Conservation (phyloP, 2,113 vertebrate genomes). For the Hippocampus zosterae region DNA sequence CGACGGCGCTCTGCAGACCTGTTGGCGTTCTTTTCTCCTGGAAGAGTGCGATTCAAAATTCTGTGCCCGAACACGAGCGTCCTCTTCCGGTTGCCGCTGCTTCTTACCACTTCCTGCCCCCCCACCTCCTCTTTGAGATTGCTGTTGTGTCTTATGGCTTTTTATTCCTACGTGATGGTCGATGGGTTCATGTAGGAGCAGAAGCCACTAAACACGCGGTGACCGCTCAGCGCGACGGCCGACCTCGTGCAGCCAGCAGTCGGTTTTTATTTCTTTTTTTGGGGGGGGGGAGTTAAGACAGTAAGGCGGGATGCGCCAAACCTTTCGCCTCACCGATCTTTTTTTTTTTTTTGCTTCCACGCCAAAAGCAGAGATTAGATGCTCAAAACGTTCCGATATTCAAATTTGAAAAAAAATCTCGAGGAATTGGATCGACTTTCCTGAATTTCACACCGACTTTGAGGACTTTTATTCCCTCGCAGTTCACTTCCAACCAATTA, state of each 20-base stretch:
- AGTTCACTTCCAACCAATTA: slow-evolving; percentile 53
- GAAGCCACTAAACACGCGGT: slow-evolving; percentile 99
- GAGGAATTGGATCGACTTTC: neutral
- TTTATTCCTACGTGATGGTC: slow-evolving; percentile 99
- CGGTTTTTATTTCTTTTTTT: neutral
- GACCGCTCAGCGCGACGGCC: slow-evolving; percentile 79
- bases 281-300: neutral
- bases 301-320: neutral
- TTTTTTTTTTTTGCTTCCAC: slow-evolving; percentile 15
- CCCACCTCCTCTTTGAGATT: slow-evolving; percentile 58
- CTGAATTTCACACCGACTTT: neutral
- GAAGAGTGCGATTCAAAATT: neutral
- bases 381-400: neutral
- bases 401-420: too few relatives aligned
- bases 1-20: neutral
- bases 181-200: slow-evolving; percentile 98
- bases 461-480: neutral
- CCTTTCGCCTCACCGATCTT: neutral
- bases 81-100: neutral
- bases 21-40: neutral
- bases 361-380: neutral
- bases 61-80: neutral
- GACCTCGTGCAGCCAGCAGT: neutral
- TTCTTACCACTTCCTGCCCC: slow-evolving; percentile 8
- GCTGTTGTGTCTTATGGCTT: slow-evolving; percentile 99